Evolutionary conservation across 2,888 invertebrate species (phyloP).

Genomic region (Podotricha telesiphe): DNA sequence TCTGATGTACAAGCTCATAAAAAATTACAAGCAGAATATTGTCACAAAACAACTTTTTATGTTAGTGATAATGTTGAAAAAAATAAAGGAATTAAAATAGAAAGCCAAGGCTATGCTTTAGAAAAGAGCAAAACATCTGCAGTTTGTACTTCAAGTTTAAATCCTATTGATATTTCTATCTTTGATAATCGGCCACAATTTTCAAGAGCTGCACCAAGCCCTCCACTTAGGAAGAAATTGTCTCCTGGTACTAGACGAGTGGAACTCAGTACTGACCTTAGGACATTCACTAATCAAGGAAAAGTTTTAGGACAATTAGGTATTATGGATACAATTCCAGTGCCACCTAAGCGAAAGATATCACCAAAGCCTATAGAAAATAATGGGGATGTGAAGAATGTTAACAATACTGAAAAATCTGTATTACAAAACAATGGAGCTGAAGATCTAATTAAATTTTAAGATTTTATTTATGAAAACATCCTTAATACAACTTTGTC

Average conservation of each 20-base stretch:
- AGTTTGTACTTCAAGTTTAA: slow-evolving; percentile 57
- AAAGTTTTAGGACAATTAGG: slow-evolving; percentile 61
- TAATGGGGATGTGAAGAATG: slow-evolving; percentile 47
- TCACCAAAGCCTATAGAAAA: slow-evolving; percentile 59
- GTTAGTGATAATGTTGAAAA: slow-evolving; percentile 55
- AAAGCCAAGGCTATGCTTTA: slow-evolving; percentile 55
- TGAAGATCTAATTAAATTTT: slow-evolving; percentile 78
- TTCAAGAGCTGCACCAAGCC: slow-evolving; percentile 76
- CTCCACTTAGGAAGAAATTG: slow-evolving; percentile 71
- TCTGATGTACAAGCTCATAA: slow-evolving; percentile 73
- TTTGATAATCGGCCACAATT: slow-evolving; percentile 72
- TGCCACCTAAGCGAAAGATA: slow-evolving; percentile 71
- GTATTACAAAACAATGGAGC: slow-evolving; percentile 49
- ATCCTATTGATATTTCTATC: slow-evolving; percentile 63
- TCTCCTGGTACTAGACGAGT: slow-evolving; percentile 60
- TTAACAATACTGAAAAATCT: slow-evolving; percentile 47
- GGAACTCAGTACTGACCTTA: slow-evolving; percentile 57
- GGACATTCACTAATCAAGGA: slow-evolving; percentile 60
- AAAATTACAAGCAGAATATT: slow-evolving; percentile 58
- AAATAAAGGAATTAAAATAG: slow-evolving; percentile 48
- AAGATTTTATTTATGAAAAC: slow-evolving; percentile 37
- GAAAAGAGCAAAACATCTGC: slow-evolving; percentile 77
- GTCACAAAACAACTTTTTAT: slow-evolving; percentile 69
- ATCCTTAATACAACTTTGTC: no score
- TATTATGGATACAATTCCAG: slow-evolving; percentile 67